phyloP scores from a whole-genome alignment of 2,113 vertebrate species.

The Ranitomeya variabilis region DNA sequence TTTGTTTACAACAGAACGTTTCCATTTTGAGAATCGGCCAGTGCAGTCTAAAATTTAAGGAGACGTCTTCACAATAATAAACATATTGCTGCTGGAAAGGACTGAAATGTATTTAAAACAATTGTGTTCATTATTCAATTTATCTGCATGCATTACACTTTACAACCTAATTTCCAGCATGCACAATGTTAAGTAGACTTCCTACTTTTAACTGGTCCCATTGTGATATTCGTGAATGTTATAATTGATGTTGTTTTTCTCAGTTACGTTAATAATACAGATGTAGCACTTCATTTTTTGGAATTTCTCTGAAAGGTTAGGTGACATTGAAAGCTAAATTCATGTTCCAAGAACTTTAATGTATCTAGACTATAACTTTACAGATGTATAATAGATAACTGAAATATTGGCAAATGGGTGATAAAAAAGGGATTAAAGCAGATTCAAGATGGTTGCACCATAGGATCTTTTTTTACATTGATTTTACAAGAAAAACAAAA shows the following conservation, averaged over 20 bases:
- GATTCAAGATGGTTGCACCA: conserved; percentile 74
- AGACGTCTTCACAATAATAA: conserved; percentile 72
- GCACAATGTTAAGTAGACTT: conserved; percentile 66
- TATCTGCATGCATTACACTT: conserved; percentile 72
- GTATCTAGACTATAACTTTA: conserved; percentile 58
- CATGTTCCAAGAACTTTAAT: conserved; percentile 60
- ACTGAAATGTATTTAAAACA: conserved; percentile 71
- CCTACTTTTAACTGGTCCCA: conserved; percentile 66
- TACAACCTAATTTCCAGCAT: conserved; percentile 69
- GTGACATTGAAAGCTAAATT: conserved; percentile 55
- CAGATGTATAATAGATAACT: conserved; percentile 59
- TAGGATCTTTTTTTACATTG: conserved; percentile 69
- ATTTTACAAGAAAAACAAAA: conserved; percentile 58
- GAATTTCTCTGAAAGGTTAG: conserved; percentile 15
- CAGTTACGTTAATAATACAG: conserved; percentile 35
- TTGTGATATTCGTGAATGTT: conserved; percentile 65
- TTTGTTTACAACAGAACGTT: conserved; percentile 61
- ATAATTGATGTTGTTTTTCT: conserved; percentile 38
- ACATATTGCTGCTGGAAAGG: conserved; percentile 77
- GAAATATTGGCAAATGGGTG: conserved; percentile 64
- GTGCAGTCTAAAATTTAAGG: conserved; percentile 64
- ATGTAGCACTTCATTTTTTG: conserved; percentile 3
- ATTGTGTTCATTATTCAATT: conserved; percentile 67
- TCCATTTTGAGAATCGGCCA: conserved; percentile 68
- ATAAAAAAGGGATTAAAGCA: conserved; percentile 72